Evolutionary conservation across 2,113 vertebrate genomes (phyloP).

Genomic region (Sphyrna mokarran): DNA sequence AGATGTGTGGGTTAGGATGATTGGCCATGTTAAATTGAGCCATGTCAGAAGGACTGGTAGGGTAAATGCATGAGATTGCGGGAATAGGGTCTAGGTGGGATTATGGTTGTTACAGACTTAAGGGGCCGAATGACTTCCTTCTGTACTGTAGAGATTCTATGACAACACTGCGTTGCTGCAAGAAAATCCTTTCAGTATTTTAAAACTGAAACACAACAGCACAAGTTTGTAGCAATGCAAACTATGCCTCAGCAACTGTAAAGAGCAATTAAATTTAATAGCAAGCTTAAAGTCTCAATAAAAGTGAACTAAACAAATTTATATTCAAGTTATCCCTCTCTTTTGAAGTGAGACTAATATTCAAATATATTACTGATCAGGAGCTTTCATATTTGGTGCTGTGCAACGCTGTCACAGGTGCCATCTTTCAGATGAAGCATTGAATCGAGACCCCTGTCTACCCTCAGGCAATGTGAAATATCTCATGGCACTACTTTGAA

Average conservation of each 20-base stretch:
- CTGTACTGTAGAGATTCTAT: too few relatives aligned
- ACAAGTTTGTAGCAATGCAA: neutral
- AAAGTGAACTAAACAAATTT: neutral
- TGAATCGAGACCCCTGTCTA: neutral
- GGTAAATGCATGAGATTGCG: too few relatives aligned
- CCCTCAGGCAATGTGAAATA: too few relatives aligned
- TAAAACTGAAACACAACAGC: neutral
- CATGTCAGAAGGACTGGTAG: too few relatives aligned
- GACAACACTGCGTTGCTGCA: neutral
- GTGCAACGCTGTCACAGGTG: neutral
- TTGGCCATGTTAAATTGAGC: too few relatives aligned
- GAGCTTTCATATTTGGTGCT: neutral
- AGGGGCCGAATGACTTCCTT: too few relatives aligned
- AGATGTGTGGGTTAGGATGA: too few relatives aligned
- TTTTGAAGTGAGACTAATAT: neutral
- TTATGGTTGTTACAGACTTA: too few relatives aligned
- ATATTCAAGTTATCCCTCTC: neutral
- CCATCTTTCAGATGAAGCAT: neutral
- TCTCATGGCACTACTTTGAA: too few relatives aligned
- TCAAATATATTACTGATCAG: neutral
- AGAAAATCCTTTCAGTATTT: neutral
- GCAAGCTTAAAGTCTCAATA: neutral
- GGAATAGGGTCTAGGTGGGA: too few relatives aligned
- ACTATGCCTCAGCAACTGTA: neutral
- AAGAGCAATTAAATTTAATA: neutral